These are phyloP conservation scores for Tetrao urogallus DNA, from an alignment of 2,113 vertebrate species.

Conservation along the genomic window DNA sequence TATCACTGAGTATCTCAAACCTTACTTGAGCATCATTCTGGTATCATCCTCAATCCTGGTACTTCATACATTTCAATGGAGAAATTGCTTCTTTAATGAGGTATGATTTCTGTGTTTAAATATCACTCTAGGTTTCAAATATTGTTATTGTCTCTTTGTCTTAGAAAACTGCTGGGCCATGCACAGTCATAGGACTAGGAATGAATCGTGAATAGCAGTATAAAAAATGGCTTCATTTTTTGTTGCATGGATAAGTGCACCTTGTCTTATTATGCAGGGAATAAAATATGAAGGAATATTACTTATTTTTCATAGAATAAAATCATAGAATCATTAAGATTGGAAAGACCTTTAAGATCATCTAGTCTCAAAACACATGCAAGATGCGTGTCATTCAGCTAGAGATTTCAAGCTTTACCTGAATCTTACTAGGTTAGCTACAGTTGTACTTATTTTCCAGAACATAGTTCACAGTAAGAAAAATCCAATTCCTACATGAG, in stretches of 20 bases:
- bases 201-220: background rate
- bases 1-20: background rate
- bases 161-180: background rate
- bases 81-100: background rate
- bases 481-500: background rate
- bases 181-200: background rate
- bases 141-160: background rate
- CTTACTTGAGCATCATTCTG: background rate
- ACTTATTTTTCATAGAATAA: too few species aligned
- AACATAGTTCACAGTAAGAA: constrained; percentile 17
- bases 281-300: background rate
- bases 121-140: background rate
- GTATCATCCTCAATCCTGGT: background rate
- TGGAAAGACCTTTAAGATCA: too few species aligned
- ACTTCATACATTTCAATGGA: background rate
- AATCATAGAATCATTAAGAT: too few species aligned
- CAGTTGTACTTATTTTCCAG: background rate
- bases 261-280: background rate
- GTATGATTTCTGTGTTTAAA: background rate
- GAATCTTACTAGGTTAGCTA: background rate
- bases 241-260: background rate
- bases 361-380: background rate
- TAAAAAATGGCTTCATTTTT: background rate
- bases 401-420: background rate
- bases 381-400: background rate